phyloP scores from a whole-genome alignment of 2,113 vertebrate genomes.

The Thinocorus orbignyianus region DNA sequence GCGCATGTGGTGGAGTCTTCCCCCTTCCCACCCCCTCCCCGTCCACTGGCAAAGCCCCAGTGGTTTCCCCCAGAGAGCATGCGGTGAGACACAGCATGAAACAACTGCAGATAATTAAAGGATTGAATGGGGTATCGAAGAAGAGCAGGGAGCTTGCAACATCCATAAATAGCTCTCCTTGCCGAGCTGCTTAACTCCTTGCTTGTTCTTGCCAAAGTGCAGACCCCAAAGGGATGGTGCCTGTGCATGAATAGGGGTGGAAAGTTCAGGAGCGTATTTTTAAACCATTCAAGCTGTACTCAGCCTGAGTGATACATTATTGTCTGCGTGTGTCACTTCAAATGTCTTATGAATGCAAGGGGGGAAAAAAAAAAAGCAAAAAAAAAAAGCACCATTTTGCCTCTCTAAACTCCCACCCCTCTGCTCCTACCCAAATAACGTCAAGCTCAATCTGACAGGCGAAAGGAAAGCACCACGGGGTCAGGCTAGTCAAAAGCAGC shows the following conservation, averaged over 20 bases:
- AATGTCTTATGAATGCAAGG: not conserved
- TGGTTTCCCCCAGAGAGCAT: not conserved
- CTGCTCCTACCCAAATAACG: not conserved
- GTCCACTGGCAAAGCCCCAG: conserved; percentile 7
- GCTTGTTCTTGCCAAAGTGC: conserved; percentile 48
- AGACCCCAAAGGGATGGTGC: conserved; percentile 58
- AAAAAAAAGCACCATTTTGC: not conserved
- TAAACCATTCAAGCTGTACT: conserved; percentile 23
- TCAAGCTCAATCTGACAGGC: not conserved
- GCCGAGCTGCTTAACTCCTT: conserved; percentile 60
- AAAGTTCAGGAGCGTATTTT: conserved; percentile 56
- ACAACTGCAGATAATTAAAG: conserved; percentile 67
- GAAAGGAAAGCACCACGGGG: not conserved
- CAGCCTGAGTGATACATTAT: conserved; percentile 15
- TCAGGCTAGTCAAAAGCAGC: not conserved
- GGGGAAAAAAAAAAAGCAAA: too few relatives aligned
- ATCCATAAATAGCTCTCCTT: conserved; percentile 59
- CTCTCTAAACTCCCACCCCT: conserved; percentile 24
- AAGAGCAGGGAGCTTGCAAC: conserved; percentile 27
- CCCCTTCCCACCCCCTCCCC: not conserved
- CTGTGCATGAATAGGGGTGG: conserved; percentile 36
- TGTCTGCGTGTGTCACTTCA: conserved; percentile 24
- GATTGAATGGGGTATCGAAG: conserved; percentile 33
- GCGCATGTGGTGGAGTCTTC: not conserved
- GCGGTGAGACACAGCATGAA: conserved; percentile 36